Conservation (phyloP, 2,888 invertebrate genomes). For the Dynastes tityus region DNA sequence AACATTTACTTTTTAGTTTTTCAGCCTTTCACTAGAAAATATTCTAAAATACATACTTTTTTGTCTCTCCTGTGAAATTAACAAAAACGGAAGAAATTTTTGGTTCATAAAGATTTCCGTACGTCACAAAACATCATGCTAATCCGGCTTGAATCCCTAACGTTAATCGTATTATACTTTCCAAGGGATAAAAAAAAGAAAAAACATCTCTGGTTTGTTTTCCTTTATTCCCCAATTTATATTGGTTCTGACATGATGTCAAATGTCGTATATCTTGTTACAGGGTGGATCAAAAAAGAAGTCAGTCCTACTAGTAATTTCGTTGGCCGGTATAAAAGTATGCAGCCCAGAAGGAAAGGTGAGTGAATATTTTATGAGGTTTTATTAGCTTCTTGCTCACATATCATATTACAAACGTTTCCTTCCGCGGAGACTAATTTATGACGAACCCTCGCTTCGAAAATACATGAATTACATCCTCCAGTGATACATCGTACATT, state of each 20-base stretch:
- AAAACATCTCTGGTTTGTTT: neutral
- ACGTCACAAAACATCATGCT: no score
- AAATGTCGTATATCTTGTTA: constrained; percentile 63
- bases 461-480: neutral
- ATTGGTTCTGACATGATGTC: constrained; percentile 18
- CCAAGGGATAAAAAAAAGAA: neutral
- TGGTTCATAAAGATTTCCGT: no score
- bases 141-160: neutral
- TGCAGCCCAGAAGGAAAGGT: constrained; percentile 90
- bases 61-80: no score
- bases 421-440: neutral
- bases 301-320: constrained; percentile 82
- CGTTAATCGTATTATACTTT: neutral
- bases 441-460: neutral
- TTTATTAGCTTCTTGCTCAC: constrained; percentile 24
- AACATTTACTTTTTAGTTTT: no score
- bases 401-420: constrained; percentile 20
- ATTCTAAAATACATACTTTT: no score
- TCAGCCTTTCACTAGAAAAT: no score
- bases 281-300: constrained; percentile 80
- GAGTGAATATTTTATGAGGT: constrained; percentile 61
- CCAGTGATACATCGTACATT: no score
- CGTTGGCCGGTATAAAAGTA: constrained; percentile 86
- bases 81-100: no score
- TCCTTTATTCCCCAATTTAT: constrained; percentile 19